phyloP scores from a whole-genome alignment of 1,140 invertebrate species.

The Cyphomyrmex costatus region DNA sequence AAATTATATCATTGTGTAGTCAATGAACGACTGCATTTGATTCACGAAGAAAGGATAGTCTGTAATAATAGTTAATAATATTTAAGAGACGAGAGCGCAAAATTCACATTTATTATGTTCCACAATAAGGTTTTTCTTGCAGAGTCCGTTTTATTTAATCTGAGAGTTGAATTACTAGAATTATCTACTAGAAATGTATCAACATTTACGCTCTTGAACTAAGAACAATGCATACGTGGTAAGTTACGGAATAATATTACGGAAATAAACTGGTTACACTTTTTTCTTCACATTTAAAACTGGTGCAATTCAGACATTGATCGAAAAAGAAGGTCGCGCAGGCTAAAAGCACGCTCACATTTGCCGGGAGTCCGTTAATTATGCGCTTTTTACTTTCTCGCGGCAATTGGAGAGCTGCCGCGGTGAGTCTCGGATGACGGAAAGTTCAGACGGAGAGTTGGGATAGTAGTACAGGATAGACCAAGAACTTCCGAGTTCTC shows the following conservation, averaged over 20 bases:
- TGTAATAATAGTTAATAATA: not conserved
- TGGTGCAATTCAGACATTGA: constrained; percentile 9
- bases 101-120: not conserved
- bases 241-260: not conserved
- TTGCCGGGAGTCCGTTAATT: constrained; percentile 64
- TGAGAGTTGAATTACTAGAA: not conserved
- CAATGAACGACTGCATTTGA: not conserved
- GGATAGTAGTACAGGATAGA: constrained; percentile 17
- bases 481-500: constrained; percentile 61
- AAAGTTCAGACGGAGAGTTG: constrained; percentile 58
- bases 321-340: constrained; percentile 27
- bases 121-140: not conserved
- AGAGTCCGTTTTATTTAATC: not conserved
- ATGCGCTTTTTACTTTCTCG: constrained; percentile 68
- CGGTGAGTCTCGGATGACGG: constrained; percentile 52
- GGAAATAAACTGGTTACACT: not conserved
- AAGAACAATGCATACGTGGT: not conserved
- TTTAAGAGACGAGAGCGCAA: not conserved
- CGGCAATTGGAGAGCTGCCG: constrained; percentile 56
- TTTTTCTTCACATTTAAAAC: constrained; percentile 5
- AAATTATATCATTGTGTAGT: too few species aligned
- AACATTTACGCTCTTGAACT: not conserved
- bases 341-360: constrained; percentile 39
- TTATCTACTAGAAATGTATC: not conserved
- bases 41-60: not conserved